Percentiles rank a stretch among this genome's conserved stretches.
Evolutionary conservation across 1,140 invertebrate genomes (phyloP).

Genomic region (Pseudomyrmex flavicornis): DNA sequence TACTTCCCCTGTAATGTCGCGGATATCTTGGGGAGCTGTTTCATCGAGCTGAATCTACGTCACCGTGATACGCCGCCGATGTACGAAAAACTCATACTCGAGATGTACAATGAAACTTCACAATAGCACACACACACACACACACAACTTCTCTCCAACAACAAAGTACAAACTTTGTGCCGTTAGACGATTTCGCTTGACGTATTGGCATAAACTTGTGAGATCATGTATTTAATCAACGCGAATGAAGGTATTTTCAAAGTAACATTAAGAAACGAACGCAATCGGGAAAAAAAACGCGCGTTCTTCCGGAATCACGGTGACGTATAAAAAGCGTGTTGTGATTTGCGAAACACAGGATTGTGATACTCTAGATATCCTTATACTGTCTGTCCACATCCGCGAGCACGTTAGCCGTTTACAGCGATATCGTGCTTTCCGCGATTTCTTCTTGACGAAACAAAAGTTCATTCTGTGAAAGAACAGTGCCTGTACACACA

Average conservation of each 20-base stretch:
- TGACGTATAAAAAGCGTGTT: constrained; percentile 11
- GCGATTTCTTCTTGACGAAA: neutral
- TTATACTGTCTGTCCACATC: constrained; percentile 3
- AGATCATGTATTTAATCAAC: neutral
- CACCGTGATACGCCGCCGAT: neutral
- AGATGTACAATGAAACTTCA: neutral
- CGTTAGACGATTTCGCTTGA: neutral
- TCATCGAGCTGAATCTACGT: constrained; percentile 6
- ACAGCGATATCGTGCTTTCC: neutral
- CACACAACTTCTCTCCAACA: neutral
- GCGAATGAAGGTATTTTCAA: neutral
- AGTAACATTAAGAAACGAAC: constrained; percentile 3
- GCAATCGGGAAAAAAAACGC: neutral
- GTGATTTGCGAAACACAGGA: neutral
- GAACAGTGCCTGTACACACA: constrained; percentile 82
- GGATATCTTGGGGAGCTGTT: constrained; percentile 21
- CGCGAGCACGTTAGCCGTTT: neutral
- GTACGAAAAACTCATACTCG: neutral
- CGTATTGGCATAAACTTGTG: neutral
- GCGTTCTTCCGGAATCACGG: neutral
- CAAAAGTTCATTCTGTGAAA: constrained; percentile 77
- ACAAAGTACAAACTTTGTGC: constrained; percentile 20
- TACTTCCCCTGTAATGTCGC: constrained; percentile 40
- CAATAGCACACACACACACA: too few species aligned
- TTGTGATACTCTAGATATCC: constrained; percentile 6